Evolutionary conservation across 1,140 invertebrate genomes (phyloP).

Genomic region (Macrostomum lignano): DNA sequence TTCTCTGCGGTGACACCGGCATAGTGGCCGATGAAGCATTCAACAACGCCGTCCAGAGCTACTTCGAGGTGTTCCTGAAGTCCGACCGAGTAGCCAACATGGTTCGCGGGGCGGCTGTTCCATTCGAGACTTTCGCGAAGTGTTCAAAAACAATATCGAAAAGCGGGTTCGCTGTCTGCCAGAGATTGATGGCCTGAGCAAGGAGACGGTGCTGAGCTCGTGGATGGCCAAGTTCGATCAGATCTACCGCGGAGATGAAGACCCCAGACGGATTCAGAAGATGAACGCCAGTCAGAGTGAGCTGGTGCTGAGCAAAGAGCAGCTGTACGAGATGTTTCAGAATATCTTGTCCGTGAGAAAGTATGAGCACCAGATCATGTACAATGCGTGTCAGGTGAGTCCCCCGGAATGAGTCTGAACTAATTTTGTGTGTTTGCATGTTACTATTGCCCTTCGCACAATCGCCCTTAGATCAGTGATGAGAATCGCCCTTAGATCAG

Average conservation of each 20-base stretch:
- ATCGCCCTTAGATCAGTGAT: too few relatives aligned
- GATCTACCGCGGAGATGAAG: constrained; percentile 57
- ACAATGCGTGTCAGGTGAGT: constrained; percentile 79
- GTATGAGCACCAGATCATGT: constrained; percentile 94
- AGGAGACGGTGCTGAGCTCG: constrained; percentile 87
- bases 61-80: constrained; percentile 68
- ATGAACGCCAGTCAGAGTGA: constrained; percentile 22
- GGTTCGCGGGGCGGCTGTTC: constrained; percentile 88
- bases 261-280: constrained; percentile 25
- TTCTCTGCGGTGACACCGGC: constrained; percentile 45
- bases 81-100: constrained; percentile 75
- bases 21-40: constrained; percentile 96
- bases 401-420: too few relatives aligned
- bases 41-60: constrained; percentile 86
- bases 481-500: too few relatives aligned
- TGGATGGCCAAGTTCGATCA: constrained; percentile 99
- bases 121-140: constrained; percentile 86
- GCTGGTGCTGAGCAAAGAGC: constrained; percentile 37
- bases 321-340: constrained; percentile 98
- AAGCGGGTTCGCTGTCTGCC: constrained; percentile 80
- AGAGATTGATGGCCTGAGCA: constrained; percentile 92
- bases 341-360: constrained; percentile 92
- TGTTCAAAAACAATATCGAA: constrained; percentile 85
- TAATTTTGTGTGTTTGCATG: too few relatives aligned
- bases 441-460: too few relatives aligned